phyloP scores from a whole-genome alignment of 2,888 invertebrate species.

The Oscheius onirici region DNA sequence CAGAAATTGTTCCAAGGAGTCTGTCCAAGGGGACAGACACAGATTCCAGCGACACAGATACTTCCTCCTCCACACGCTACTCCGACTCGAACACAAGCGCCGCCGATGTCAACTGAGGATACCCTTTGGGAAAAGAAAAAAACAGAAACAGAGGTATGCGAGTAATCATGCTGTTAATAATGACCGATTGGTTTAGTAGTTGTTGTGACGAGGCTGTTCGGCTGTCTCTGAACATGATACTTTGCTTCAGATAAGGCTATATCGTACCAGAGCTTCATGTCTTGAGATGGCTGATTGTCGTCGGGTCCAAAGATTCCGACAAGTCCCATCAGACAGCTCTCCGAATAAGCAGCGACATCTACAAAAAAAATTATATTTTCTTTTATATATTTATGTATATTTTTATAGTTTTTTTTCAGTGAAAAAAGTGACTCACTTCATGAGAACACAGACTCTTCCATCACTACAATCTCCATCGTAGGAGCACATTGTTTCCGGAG shows the following conservation, averaged over 20 bases:
- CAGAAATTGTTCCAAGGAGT: slow-evolving; percentile 44
- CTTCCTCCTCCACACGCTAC: slow-evolving; percentile 60
- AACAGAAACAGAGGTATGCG: slow-evolving; percentile 10
- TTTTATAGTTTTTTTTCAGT: no score
- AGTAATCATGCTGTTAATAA: slow-evolving; percentile 25
- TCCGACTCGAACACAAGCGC: slow-evolving; percentile 58
- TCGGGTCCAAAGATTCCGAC: slow-evolving; percentile 31
- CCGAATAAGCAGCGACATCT: slow-evolving; percentile 45
- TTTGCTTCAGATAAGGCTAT: not conserved
- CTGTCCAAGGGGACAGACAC: slow-evolving; percentile 60
- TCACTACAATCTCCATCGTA: slow-evolving; percentile 36
- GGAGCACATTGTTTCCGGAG: slow-evolving; percentile 19
- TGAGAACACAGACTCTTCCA: slow-evolving; percentile 36
- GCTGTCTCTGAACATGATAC: not conserved
- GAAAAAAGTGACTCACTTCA: slow-evolving; percentile 13
- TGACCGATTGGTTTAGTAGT: slow-evolving; percentile 17
- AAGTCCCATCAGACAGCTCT: slow-evolving; percentile 33
- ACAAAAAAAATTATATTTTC: not conserved
- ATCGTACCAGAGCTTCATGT: not conserved
- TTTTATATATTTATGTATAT: no score
- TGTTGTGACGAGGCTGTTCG: not conserved
- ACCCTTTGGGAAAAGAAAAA: not conserved
- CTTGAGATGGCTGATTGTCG: not conserved
- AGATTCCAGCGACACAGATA: slow-evolving; percentile 65
- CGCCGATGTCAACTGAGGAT: slow-evolving; percentile 54